A percentile compares a stretch with the other conserved stretches of the same genome.
Evolutionary conservation across 2,113 vertebrate genomes (phyloP).

Genomic region (Melanerpes formicivorus): DNA sequence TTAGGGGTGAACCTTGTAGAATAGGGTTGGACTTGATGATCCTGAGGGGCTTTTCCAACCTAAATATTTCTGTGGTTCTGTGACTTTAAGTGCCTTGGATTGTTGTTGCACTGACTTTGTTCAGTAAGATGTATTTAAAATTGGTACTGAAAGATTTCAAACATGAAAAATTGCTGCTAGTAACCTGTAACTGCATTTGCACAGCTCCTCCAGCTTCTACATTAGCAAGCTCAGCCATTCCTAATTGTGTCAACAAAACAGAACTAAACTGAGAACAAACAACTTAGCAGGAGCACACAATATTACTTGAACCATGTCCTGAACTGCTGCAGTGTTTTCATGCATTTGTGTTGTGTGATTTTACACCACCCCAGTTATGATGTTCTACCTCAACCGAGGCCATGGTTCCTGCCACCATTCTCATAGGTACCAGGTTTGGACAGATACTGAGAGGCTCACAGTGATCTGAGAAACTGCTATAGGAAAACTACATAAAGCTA

Average conservation of each 20-base stretch:
- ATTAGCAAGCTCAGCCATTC: background rate
- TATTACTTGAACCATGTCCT: background rate
- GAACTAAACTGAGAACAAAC: background rate
- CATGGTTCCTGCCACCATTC: background rate
- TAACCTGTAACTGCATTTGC: background rate
- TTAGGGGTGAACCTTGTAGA: too few relatives aligned
- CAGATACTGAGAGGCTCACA: background rate
- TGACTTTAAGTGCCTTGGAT: background rate
- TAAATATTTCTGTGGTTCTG: too few relatives aligned
- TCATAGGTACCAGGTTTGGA: background rate
- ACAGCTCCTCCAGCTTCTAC: background rate
- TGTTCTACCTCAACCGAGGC: background rate
- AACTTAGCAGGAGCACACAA: background rate
- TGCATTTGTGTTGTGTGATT: background rate
- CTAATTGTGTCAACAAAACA: slow-evolving; percentile 1
- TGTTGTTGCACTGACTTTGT: background rate
- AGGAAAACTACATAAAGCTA: background rate
- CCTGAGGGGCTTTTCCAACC: too few relatives aligned
- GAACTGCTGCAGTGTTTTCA: background rate
- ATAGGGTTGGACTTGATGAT: too few relatives aligned
- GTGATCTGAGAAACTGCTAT: background rate
- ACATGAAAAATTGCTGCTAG: background rate
- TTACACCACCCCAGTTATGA: background rate
- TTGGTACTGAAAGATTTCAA: background rate
- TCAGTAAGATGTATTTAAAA: background rate